Base-by-base conservation (phyloP, 1,140 invertebrate genomes). In the Anadara kagoshimensis region DNA sequence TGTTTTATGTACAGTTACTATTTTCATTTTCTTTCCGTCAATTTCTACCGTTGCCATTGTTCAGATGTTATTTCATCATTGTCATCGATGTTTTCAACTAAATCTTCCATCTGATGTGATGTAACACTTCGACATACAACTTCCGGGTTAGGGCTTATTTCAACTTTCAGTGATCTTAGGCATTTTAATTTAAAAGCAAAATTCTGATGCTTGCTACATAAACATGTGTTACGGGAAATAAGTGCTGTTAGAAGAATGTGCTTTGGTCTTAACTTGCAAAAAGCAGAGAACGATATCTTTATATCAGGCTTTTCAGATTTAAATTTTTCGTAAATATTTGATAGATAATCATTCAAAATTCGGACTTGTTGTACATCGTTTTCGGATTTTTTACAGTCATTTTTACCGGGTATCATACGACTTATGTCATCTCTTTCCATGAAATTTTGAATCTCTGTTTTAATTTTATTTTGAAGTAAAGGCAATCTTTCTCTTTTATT, bases 191-290 rank as follows among this genome's bases (percentile, higher is more conserved):
- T 73, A 18, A 71, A 16, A 1, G 68, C 61, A 18, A 75, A 47
- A 41, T 75, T 75, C 43, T 75, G 63, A 53, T 75, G 73, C 51
- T 44, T 75, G 14, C 45, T 73, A 20, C 69, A 76, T 7, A 76
- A 36, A 51, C 75, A 76, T 18, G 43, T 76, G 22, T 53, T 67
- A 41, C 69, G 8, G 16, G 75, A 61, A n/a, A 65, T 64, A 20
- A 65, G 56, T 29, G 54, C 20, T 29, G 62, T 70, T 36, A 59
- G 51, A 26, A 51, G 36, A 44, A 76, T 63, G 26, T 61, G 22
- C 3, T 54, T 72, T 53, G 62, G 74, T 14, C 68, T 29, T 22
- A 57, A 20, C 10, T 54, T 59, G 43, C 56, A 73, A 49, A 76
- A 73, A 57, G 63, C 11, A 8, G 68, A 57, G 0, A 71, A 36